Base-by-base conservation (phyloP, 2,888 invertebrate genomes). In the Yponomeuta plumbellus region DNA sequence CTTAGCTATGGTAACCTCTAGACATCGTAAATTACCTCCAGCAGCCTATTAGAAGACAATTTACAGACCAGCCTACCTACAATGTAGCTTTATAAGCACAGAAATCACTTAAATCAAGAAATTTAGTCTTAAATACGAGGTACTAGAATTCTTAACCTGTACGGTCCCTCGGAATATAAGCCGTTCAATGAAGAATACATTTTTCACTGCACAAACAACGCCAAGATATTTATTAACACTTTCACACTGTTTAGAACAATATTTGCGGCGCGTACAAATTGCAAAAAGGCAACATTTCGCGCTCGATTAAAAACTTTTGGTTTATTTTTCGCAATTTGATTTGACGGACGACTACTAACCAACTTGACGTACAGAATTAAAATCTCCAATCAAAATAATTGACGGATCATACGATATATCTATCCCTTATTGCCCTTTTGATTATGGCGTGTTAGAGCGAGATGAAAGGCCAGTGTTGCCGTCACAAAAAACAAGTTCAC, bases 171-270 rank as follows among this genome's bases (percentile, higher is more conserved):
- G 0, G 85, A 84, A 71, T 88, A 90, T n/a, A 90, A 76, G 69
- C 89, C 88, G 71, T 89, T 88, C 78, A 88, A 83, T 23, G 81
- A 78, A 66, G 84, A 80, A 76, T 86, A 88, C 90, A 91, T 91
- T 77, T 76, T 84, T 67, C 67, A 72, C 73, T 70, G 68, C 39
- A 64, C 72, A 71, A 69, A 68, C 59, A 71, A 71, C 73, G 65
- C 22, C 44, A 17, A 70, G 73, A 69, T 74, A 76, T 74, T 73
- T 67, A 71, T 74, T 73, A 70, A 81, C 72, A 71, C 71, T 74
- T 72, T 73, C 71, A 69, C 72, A 74, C 66, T 68, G 52, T 67
- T 70, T 68, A 70, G 67, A 71, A 70, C 61, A 66, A 64, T 64
- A 62, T 61, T 73, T 72, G 71, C 70, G 71, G 66, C 69, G 68